Evolutionary conservation across 2,113 vertebrate genomes (phyloP).

Genomic region (Stercorarius parasiticus): DNA sequence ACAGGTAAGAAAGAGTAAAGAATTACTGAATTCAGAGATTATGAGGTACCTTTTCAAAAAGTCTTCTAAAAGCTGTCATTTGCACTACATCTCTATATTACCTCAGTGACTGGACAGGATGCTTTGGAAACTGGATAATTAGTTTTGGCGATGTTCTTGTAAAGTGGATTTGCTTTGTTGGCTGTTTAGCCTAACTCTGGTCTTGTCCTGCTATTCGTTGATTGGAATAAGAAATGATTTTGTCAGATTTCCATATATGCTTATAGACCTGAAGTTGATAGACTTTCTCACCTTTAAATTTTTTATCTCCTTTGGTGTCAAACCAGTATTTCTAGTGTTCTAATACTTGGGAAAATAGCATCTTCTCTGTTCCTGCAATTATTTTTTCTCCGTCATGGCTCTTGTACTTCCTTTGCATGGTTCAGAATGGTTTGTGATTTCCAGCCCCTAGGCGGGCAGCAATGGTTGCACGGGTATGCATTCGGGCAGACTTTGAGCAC

Average conservation of each 20-base stretch:
- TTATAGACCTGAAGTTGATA: background rate
- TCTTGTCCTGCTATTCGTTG: background rate
- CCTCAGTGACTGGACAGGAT: background rate
- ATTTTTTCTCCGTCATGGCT: background rate
- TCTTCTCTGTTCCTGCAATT: background rate
- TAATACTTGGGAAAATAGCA: background rate
- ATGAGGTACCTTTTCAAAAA: background rate
- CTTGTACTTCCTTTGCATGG: background rate
- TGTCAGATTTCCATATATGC: background rate
- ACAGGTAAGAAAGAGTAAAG: background rate
- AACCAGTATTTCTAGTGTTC: background rate
- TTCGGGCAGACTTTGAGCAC: background rate
- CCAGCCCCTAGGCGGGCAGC: background rate
- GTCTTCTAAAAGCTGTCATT: background rate
- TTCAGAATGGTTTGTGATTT: background rate
- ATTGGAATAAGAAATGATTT: background rate
- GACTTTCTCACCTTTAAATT: background rate
- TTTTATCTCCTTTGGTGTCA: background rate
- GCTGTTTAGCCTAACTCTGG: background rate
- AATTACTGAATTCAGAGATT: background rate
- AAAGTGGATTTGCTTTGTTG: background rate
- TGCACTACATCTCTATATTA: background rate
- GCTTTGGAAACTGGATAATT: background rate
- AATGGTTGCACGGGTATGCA: background rate
- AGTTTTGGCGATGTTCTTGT: background rate